Percentiles rank a stretch among this genome's conserved stretches.
Conservation (phyloP, 1,140 invertebrate species). For the Helicoverpa zea region DNA sequence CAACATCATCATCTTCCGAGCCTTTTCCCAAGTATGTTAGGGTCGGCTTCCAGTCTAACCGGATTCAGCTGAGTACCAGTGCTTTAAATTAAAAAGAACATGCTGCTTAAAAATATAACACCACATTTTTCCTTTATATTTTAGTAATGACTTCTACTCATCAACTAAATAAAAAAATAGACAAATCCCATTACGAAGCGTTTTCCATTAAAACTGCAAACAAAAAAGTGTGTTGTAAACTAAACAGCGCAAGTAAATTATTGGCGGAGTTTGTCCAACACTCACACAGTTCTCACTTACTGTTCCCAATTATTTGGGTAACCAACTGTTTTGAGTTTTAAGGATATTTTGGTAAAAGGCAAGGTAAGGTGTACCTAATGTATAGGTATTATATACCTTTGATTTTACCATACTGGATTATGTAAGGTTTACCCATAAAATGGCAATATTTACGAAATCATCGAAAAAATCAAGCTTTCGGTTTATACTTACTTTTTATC, state of each 20-base stretch:
- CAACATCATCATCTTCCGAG: too few species aligned
- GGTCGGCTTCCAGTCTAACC: too few species aligned
- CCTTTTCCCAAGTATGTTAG: too few species aligned
- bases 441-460: too few species aligned
- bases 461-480: too few species aligned
- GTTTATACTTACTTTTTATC: background rate
- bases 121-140: background rate
- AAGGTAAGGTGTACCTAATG: background rate
- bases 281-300: slow-evolving; percentile 11
- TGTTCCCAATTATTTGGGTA: slow-evolving; percentile 19
- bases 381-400: too few species aligned
- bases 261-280: slow-evolving; percentile 21
- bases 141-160: background rate
- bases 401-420: too few species aligned
- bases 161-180: background rate
- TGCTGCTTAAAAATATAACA: too few species aligned
- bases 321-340: background rate
- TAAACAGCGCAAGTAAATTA: slow-evolving; percentile 35
- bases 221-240: slow-evolving; percentile 29
- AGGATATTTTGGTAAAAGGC: background rate
- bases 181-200: background rate
- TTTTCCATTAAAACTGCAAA: slow-evolving; percentile 33
- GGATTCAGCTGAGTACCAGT: too few species aligned
- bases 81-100: too few species aligned
- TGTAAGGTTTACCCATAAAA: too few species aligned